Evolutionary conservation across 2,888 invertebrate species (phyloP).

Genomic region (Drymonia ruficornis): DNA sequence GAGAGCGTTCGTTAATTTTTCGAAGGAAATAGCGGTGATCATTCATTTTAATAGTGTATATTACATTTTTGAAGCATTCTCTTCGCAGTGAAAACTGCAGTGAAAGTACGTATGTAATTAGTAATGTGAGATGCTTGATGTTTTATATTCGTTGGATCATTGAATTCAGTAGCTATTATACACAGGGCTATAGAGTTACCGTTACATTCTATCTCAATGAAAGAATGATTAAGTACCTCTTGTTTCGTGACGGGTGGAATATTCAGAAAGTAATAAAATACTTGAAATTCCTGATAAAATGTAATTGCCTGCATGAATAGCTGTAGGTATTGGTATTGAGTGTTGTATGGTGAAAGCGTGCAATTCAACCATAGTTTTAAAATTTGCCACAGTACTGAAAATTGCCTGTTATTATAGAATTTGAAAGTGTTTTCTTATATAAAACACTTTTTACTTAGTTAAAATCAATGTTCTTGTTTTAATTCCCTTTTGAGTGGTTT

Average conservation of each 20-base stretch:
- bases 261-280: neutral
- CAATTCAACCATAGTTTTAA: too few relatives aligned
- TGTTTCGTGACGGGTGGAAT: too few relatives aligned
- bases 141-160: conserved; percentile 43
- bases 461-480: too few relatives aligned
- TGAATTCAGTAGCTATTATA: conserved; percentile 29
- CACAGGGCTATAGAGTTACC: conserved; percentile 15
- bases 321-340: neutral
- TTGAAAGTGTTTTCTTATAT: too few relatives aligned
- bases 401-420: too few relatives aligned
- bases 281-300: neutral
- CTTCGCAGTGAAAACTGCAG: conserved; percentile 46
- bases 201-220: neutral
- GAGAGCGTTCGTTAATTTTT: conserved; percentile 32
- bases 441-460: too few relatives aligned
- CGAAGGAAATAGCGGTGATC: conserved; percentile 50
- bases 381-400: too few relatives aligned
- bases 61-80: conserved; percentile 42
- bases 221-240: neutral
- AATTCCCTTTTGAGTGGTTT: neutral
- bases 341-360: neutral
- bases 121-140: conserved; percentile 42
- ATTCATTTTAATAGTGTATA: conserved; percentile 57
- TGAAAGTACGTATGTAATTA: conserved; percentile 64
- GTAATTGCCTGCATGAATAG: neutral